These are phyloP conservation scores for Drosophila barbarae DNA, from an alignment of 2,888 invertebrate genomes.

Conservation along the genomic window DNA sequence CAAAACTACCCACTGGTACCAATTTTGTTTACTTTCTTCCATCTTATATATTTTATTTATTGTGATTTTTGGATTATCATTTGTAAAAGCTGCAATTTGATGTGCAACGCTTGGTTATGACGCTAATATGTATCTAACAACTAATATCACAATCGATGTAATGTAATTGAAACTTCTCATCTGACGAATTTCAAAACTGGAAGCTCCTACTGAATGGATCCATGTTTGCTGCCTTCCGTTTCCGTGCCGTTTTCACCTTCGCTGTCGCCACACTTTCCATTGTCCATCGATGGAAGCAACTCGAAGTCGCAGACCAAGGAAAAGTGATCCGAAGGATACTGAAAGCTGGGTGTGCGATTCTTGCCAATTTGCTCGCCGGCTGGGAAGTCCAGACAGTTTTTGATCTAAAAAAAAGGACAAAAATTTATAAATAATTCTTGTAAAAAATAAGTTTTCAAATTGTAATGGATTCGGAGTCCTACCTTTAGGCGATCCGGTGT, in stretches of 20 bases:
- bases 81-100: constrained; percentile 43
- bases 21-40: constrained; percentile 26
- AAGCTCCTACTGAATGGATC: constrained; percentile 47
- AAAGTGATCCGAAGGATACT: constrained; percentile 89
- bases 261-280: constrained; percentile 17
- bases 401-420: constrained; percentile 61
- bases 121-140: constrained; percentile 76
- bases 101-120: constrained; percentile 55
- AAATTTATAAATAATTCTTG: neutral
- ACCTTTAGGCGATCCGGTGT: constrained; percentile 82
- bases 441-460: neutral
- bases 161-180: constrained; percentile 59
- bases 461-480: constrained; percentile 48
- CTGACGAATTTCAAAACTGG: constrained; percentile 18
- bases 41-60: constrained; percentile 51
- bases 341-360: constrained; percentile 84
- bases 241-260: constrained; percentile 19
- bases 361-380: constrained; percentile 84
- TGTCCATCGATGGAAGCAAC: constrained; percentile 48
- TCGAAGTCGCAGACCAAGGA: constrained; percentile 85
- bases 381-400: constrained; percentile 81
- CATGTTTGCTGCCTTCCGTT: constrained; percentile 34
- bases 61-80: constrained; percentile 49
- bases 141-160: constrained; percentile 79
- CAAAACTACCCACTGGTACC: neutral